These are phyloP conservation scores for Scaptomyza parva DNA, from an alignment of 2,888 invertebrate genomes.

Conservation along the genomic window DNA sequence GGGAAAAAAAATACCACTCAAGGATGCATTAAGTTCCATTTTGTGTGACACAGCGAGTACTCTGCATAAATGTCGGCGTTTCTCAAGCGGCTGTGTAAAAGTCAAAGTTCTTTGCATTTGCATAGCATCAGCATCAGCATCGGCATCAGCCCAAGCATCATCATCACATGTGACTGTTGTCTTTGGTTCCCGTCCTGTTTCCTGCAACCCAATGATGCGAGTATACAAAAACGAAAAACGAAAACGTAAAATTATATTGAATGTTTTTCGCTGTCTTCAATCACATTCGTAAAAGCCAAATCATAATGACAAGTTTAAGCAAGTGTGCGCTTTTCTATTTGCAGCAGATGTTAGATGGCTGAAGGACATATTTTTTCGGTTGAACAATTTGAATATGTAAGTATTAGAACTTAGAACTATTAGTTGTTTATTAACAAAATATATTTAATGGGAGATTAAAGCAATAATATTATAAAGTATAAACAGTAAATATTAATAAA, in stretches of 20 bases:
- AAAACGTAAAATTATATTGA: constrained; percentile 49
- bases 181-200: constrained; percentile 14
- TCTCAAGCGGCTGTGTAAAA: constrained; percentile 37
- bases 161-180: constrained; percentile 15
- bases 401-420: neutral
- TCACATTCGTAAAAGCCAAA: constrained; percentile 8
- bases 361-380: neutral
- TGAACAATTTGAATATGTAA: neutral
- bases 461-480: too few species aligned
- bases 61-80: constrained; percentile 48
- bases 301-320: constrained; percentile 16
- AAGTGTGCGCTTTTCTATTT: neutral
- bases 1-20: constrained; percentile 51
- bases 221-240: too few species aligned
- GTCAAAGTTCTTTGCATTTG: constrained; percentile 55
- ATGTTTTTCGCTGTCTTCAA: constrained; percentile 27
- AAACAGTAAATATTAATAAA: neutral
- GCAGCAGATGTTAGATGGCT: constrained; percentile 15
- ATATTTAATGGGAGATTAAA: too few species aligned
- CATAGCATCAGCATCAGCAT: constrained; percentile 50
- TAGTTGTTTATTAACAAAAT: neutral
- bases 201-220: constrained; percentile 22
- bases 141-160: too few species aligned
- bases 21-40: constrained; percentile 60
- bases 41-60: constrained; percentile 44